Conservation (phyloP, 2,797 vertebrate species). For the Pteropus rufus region DNA sequence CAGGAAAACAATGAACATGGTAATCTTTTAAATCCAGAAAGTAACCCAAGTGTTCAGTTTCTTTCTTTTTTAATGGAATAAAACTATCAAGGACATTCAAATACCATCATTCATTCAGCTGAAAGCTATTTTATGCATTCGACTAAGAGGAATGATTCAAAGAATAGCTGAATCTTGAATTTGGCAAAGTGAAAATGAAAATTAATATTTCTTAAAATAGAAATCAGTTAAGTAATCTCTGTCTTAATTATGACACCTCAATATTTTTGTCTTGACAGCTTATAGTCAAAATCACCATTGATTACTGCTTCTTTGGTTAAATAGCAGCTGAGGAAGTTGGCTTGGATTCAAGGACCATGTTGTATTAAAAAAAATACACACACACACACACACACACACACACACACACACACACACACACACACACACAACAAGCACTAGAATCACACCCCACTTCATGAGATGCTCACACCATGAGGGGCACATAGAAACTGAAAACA, state of each 20-base stretch:
- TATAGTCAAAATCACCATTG: constrained; percentile 56
- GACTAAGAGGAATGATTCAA: neutral
- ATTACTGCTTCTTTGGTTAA: constrained; percentile 40
- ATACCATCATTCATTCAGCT: constrained; percentile 12
- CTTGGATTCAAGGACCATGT: constrained; percentile 46
- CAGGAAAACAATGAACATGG: neutral
- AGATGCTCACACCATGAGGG: neutral
- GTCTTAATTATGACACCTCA: constrained; percentile 61
- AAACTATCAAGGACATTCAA: constrained; percentile 12
- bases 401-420: too few species aligned
- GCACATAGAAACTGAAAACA: neutral
- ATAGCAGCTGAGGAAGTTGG: constrained; percentile 62
- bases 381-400: neutral
- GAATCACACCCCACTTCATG: neutral
- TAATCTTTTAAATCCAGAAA: neutral
- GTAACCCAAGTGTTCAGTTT: neutral
- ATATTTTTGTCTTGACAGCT: constrained; percentile 60
- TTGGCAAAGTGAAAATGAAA: constrained; percentile 56
- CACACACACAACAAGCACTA: neutral
- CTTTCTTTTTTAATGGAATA: neutral
- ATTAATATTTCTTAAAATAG: constrained; percentile 68
- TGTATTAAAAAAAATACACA: neutral
- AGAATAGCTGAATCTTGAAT: neutral
- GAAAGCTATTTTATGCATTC: constrained; percentile 18
- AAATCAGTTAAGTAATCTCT: constrained; percentile 54